Evolutionary conservation across 1,140 invertebrate genomes (phyloP).

Genomic region (Meloidogyne exigua): DNA sequence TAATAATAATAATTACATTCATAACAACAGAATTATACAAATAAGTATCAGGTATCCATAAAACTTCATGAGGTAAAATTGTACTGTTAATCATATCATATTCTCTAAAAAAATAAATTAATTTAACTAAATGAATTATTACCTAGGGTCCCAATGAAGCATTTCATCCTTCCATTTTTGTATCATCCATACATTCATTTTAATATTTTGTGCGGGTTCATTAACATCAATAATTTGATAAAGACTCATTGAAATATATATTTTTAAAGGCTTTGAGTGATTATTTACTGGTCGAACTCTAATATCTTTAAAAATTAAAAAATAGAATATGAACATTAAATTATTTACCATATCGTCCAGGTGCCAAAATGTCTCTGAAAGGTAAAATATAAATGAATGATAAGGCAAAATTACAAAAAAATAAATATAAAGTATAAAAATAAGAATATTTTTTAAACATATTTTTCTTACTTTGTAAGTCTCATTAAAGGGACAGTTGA

Average conservation of each 20-base stretch:
- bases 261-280: slow-evolving; percentile 55
- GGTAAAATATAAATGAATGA: no score
- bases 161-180: slow-evolving; percentile 61
- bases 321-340: neutral
- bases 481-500: slow-evolving; percentile 55
- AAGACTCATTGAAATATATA: slow-evolving; percentile 59
- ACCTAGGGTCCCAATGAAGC: slow-evolving; percentile 53
- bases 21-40: slow-evolving; percentile 62
- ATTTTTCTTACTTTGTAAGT: slow-evolving; percentile 49
- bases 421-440: no score
- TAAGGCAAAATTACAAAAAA: no score
- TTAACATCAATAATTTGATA: slow-evolving; percentile 57
- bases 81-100: slow-evolving; percentile 57
- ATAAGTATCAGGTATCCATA: slow-evolving; percentile 62
- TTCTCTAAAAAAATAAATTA: slow-evolving; percentile 14
- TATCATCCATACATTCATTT: slow-evolving; percentile 63
- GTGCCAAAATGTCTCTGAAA: slow-evolving; percentile 41
- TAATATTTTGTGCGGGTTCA: slow-evolving; percentile 60
- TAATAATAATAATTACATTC: slow-evolving; percentile 22
- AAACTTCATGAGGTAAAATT: slow-evolving; percentile 54
- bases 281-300: slow-evolving; percentile 58
- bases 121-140: neutral
- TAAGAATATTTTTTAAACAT: no score
- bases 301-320: slow-evolving; percentile 35
- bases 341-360: slow-evolving; percentile 46